Evolutionary conservation across 1,140 invertebrate species (phyloP).

Genomic region (Globodera ellingtonae): DNA sequence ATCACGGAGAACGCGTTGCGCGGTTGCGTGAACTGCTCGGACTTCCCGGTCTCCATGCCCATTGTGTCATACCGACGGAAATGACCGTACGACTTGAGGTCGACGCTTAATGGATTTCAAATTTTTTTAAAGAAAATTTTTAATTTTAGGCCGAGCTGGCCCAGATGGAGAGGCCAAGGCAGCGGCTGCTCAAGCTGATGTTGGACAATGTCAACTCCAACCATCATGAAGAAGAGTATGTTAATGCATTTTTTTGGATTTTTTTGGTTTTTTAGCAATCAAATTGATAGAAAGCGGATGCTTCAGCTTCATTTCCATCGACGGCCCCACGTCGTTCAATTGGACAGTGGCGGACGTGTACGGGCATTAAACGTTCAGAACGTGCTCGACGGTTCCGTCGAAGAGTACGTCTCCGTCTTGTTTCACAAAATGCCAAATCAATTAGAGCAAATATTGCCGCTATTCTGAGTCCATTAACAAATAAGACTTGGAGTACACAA

Average conservation of each 20-base stretch:
- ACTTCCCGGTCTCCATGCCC: slow-evolving; percentile 71
- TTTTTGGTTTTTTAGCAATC: background rate
- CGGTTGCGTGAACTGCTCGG: slow-evolving; percentile 84
- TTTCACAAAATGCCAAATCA: too few relatives aligned
- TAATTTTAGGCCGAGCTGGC: slow-evolving; percentile 62
- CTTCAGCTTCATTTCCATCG: slow-evolving; percentile 30
- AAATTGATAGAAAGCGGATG: background rate
- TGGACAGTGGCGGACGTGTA: slow-evolving; percentile 26
- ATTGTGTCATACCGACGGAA: slow-evolving; percentile 71
- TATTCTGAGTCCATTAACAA: too few relatives aligned
- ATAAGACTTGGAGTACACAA: too few relatives aligned
- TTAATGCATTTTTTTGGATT: background rate
- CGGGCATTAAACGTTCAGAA: slow-evolving; percentile 29
- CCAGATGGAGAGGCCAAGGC: slow-evolving; percentile 24
- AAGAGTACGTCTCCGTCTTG: background rate
- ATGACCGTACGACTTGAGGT: slow-evolving; percentile 1
- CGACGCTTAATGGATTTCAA: slow-evolving; percentile 70
- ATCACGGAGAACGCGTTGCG: slow-evolving; percentile 84
- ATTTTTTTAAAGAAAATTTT: too few relatives aligned
- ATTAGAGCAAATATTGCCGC: too few relatives aligned
- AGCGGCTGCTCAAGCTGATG: slow-evolving; percentile 49
- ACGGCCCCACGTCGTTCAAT: slow-evolving; percentile 31
- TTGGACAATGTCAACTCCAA: slow-evolving; percentile 34
- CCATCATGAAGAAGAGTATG: background rate
- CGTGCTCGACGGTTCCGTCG: slow-evolving; percentile 65